Evolutionary conservation across 2,888 invertebrate genomes (phyloP).

Genomic region (Eristalinus sepulchralis): DNA sequence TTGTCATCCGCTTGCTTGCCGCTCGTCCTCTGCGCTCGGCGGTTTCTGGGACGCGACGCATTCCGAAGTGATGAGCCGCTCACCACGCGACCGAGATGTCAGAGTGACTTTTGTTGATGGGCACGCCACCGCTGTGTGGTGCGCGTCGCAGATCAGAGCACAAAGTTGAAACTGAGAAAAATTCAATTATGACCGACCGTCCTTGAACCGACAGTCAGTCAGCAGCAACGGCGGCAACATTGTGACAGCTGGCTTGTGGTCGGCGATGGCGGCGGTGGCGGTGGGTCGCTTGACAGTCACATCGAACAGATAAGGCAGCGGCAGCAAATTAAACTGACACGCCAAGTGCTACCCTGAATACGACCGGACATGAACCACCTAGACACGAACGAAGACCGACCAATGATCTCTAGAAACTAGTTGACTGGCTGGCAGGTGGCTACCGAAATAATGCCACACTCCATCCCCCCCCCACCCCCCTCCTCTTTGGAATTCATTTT

Average conservation of each 20-base stretch:
- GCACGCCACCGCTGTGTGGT: not conserved
- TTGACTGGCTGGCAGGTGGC: slow-evolving; percentile 2
- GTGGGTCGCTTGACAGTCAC: not conserved
- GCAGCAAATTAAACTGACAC: slow-evolving; percentile 4
- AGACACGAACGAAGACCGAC: slow-evolving; percentile 1
- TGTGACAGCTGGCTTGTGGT: not conserved
- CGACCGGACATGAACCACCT: slow-evolving; percentile 30
- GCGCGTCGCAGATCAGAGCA: not conserved
- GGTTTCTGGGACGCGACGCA: slow-evolving; percentile 2
- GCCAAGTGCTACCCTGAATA: slow-evolving; percentile 19
- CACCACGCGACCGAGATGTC: not conserved
- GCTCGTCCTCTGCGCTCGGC: not conserved
- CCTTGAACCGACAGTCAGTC: slow-evolving; percentile 34
- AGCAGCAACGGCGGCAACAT: not conserved
- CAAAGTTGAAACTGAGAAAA: not conserved
- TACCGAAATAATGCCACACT: slow-evolving; percentile 21
- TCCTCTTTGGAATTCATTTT: not conserved
- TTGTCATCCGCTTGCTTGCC: slow-evolving; percentile 10
- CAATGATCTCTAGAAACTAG: slow-evolving; percentile 31
- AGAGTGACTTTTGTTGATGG: slow-evolving; percentile 7
- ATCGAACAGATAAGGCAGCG: not conserved
- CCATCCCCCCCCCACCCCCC: not conserved
- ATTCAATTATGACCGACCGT: slow-evolving; percentile 28
- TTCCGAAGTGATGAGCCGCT: slow-evolving; percentile 17
- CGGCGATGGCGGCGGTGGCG: not conserved